Evolutionary conservation across 1,140 invertebrate genomes (phyloP), one percentile per base, ranked within the genome.

Genomic region (Leptonema lineaticorne): DNA sequence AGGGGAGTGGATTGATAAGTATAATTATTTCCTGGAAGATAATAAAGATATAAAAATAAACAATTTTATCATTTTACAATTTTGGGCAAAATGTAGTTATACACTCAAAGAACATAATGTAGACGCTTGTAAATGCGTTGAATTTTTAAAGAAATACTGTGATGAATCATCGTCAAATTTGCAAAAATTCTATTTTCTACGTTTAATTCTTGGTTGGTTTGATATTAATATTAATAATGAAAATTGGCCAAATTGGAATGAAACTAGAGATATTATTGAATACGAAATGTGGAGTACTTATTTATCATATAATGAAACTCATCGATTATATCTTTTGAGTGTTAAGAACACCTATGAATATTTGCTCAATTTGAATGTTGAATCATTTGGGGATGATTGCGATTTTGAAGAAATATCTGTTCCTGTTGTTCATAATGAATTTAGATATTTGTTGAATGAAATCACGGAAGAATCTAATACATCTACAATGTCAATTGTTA

Each of bases 101-200:
- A 81, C 84, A 62, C 87, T 89, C 68, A 80, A 83, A 73, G 78
- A 82, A 65, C 79, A 84, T 30, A 74, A 83, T 1, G 83, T 89
- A 0, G 73, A 78, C 6, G 81, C 83, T 41, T 76, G 83, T 67
- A 76, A 80, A 41, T 83, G 83, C 7, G 82, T 83, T 8, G 76
- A 83, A 71, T 88, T 88, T 77, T 83, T 87, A 18, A 76, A 83
- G 4, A 74, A 81, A 33, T 78, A 84, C 67, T 78, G 82, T 2
- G 79, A 82, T 41, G 79, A 82, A 69, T 80, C 85, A 28, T 69
- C 69, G 1, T 76, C 82, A 60, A 63, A 73, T 5, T 73, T 77
- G 7, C 82, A 84, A 72, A 84, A 79, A 67, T 86, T 83, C 74
- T 79, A 82, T 37, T 74, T 85, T 0, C 80, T 85, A 53, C 81